phyloP scores from a whole-genome alignment of 2,888 invertebrate species.

The Callosobruchus maculatus region DNA sequence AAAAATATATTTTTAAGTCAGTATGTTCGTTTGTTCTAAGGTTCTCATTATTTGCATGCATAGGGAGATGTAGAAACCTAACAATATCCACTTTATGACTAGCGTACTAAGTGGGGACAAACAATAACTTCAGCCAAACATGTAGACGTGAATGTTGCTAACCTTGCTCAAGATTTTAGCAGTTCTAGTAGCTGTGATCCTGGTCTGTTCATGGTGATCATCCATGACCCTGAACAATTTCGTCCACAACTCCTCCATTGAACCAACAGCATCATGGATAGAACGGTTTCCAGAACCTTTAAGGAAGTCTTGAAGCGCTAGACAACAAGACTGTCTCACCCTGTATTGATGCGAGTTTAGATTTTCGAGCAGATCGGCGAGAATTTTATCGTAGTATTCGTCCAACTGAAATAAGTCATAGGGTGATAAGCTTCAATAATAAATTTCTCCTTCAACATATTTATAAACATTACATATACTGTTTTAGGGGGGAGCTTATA shows the following conservation, averaged over 20 bases:
- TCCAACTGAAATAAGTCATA: slow-evolving; percentile 60
- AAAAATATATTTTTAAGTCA: slow-evolving; percentile 18
- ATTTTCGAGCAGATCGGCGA: slow-evolving; percentile 76
- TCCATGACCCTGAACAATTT: slow-evolving; percentile 89
- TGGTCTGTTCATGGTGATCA: slow-evolving; percentile 87
- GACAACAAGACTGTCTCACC: slow-evolving; percentile 86
- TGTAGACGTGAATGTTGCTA: slow-evolving; percentile 17
- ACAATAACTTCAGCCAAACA: too few relatives aligned
- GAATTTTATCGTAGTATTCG: slow-evolving; percentile 74
- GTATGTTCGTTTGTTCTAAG: too few relatives aligned
- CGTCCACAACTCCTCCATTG: slow-evolving; percentile 67
- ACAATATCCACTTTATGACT: too few relatives aligned
- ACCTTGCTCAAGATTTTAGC: slow-evolving; percentile 73
- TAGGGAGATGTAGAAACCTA: too few relatives aligned
- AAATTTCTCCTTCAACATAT: too few relatives aligned
- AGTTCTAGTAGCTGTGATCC: slow-evolving; percentile 70
- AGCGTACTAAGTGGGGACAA: too few relatives aligned
- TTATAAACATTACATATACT: too few relatives aligned
- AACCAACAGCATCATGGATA: slow-evolving; percentile 44
- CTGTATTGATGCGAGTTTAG: slow-evolving; percentile 84
- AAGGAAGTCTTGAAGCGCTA: slow-evolving; percentile 81
- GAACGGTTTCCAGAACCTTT: slow-evolving; percentile 54
- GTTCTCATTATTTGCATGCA: too few relatives aligned
- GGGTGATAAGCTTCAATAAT: too few relatives aligned
- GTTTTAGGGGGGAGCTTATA: too few relatives aligned